Conservation (phyloP, 1,140 invertebrate species). For the Micrasema longulum region DNA sequence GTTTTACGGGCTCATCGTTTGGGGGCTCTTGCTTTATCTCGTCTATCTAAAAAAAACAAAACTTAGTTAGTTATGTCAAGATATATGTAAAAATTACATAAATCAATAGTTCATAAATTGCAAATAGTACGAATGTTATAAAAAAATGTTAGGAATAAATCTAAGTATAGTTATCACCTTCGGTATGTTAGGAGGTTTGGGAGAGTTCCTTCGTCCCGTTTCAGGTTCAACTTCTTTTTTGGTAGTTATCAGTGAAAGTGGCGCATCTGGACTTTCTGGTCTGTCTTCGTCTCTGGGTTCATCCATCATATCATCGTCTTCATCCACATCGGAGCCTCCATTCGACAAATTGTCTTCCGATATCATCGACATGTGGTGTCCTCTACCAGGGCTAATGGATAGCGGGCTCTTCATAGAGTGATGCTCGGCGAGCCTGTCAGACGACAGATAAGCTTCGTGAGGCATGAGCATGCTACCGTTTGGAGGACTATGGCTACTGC, state of each 20-base stretch:
- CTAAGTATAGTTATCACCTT: constrained; percentile 59
- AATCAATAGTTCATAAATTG: neutral
- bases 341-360: constrained; percentile 72
- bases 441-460: constrained; percentile 67
- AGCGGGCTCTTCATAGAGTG: constrained; percentile 68
- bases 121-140: neutral
- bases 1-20: constrained; percentile 66
- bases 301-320: constrained; percentile 67
- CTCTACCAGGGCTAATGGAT: constrained; percentile 63
- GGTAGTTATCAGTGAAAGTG: constrained; percentile 75
- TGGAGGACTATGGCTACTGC: constrained; percentile 71
- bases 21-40: constrained; percentile 69
- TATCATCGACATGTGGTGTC: constrained; percentile 68
- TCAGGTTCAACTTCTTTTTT: constrained; percentile 64
- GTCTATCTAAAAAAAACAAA: constrained; percentile 57
- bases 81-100: neutral
- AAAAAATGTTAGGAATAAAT: constrained; percentile 26
- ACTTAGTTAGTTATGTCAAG: constrained; percentile 23
- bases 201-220: constrained; percentile 62
- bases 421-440: constrained; percentile 63
- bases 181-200: constrained; percentile 66
- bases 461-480: constrained; percentile 69
- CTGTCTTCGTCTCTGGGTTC: constrained; percentile 67
- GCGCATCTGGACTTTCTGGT: constrained; percentile 74
- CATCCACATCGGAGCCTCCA: constrained; percentile 72